Evolutionary conservation across 1,140 invertebrate genomes (phyloP).

Genomic region (Leptoteleia sp.): DNA sequence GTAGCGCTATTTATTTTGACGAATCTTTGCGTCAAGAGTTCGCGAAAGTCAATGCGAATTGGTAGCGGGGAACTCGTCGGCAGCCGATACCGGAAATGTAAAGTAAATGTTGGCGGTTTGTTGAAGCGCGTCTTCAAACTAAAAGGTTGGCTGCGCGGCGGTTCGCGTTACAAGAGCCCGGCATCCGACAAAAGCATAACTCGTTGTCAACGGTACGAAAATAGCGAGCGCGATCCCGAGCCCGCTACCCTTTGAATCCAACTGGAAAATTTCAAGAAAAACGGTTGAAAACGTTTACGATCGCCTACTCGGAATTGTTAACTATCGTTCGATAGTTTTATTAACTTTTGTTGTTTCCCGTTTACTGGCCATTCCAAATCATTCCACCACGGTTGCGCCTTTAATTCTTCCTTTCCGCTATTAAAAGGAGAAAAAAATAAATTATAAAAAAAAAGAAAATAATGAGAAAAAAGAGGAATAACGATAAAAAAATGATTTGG

Average conservation of each 20-base stretch:
- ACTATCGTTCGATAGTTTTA: conserved; percentile 36
- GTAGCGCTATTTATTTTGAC: no score
- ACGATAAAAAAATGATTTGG: no score
- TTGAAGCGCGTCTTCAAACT: conserved; percentile 64
- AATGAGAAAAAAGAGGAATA: no score
- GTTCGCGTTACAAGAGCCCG: conserved; percentile 44
- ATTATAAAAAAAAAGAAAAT: no score
- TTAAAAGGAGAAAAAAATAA: background rate
- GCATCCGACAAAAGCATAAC: conserved; percentile 58
- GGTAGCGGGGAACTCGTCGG: conserved; percentile 12
- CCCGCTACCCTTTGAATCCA: conserved; percentile 21
- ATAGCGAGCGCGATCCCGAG: conserved; percentile 44
- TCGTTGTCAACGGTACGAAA: conserved; percentile 69
- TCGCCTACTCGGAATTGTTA: conserved; percentile 29
- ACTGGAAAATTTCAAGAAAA: conserved; percentile 60
- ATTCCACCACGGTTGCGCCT: background rate
- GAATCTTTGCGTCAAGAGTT: no score
- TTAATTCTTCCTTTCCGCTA: background rate
- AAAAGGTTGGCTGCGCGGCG: conserved; percentile 63
- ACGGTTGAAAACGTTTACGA: conserved; percentile 39
- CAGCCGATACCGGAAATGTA: conserved; percentile 58
- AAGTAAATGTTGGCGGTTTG: conserved; percentile 67
- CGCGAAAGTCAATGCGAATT: no score
- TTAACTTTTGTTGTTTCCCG: conserved; percentile 24
- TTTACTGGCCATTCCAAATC: background rate